Evolutionary conservation across 2,888 invertebrate species (phyloP).

Genomic region (Drosophila koepferae): DNA sequence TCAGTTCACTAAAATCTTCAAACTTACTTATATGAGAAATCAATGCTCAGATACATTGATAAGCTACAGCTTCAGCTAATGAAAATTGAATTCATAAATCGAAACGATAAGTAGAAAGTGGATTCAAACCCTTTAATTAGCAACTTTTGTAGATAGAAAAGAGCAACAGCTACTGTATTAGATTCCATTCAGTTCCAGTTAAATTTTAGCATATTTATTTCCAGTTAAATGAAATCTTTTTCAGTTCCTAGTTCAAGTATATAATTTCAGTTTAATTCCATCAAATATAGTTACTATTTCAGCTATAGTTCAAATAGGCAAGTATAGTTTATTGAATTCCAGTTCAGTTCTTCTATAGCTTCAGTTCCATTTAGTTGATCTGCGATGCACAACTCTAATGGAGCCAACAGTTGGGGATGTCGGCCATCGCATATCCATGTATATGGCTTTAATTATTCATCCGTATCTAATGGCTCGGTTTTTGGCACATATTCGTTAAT

Average conservation of each 20-base stretch:
- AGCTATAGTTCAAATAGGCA: neutral
- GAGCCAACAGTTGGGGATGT: slow-evolving; percentile 5
- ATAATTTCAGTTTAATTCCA: neutral
- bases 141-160: neutral
- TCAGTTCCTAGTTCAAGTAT: neutral
- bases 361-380: neutral
- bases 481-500: slow-evolving; percentile 24
- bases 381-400: slow-evolving; percentile 11
- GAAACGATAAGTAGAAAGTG: neutral
- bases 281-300: neutral
- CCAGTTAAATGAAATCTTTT: neutral
- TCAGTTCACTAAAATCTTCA: neutral
- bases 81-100: neutral
- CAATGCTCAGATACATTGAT: no score
- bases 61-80: no score
- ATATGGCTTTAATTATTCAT: slow-evolving; percentile 9
- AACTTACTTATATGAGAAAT: no score
- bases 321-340: neutral
- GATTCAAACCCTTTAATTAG: neutral
- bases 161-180: neutral
- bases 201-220: neutral
- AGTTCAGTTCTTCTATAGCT: neutral
- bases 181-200: neutral
- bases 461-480: slow-evolving; percentile 37
- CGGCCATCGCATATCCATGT: neutral